Conservation (phyloP, 92 coral and sea anemone genomes). For the Muricea muricata region DNA sequence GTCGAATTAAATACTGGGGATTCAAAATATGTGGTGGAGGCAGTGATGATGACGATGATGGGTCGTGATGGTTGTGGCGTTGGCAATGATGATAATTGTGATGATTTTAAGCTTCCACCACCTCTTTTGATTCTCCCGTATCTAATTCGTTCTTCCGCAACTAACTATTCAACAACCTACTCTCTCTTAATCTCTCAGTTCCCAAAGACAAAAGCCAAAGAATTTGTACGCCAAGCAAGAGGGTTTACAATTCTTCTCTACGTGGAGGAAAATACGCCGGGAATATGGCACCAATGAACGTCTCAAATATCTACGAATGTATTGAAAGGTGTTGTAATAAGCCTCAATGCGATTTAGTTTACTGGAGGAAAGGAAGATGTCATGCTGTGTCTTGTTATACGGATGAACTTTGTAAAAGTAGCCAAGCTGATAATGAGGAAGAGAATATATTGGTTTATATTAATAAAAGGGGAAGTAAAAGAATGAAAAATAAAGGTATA, state of each 20-base stretch:
- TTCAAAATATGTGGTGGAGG: too few species aligned
- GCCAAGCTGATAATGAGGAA: conserved; percentile 56
- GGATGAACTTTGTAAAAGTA: conserved; percentile 91
- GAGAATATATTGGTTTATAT: conserved; percentile 72
- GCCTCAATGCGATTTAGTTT: conserved; percentile 85
- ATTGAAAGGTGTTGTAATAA: conserved; percentile 84
- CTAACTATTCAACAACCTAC: not conserved
- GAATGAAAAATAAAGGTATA: conserved; percentile 87
- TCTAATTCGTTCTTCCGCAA: too few species aligned
- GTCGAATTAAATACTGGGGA: too few species aligned
- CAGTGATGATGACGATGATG: too few species aligned
- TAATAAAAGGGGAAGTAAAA: conserved; percentile 71
- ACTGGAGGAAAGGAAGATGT: conserved; percentile 76
- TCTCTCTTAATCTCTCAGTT: not conserved
- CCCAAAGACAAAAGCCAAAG: conserved; percentile 60
- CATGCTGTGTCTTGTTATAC: conserved; percentile 91
- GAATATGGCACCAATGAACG: conserved; percentile 76
- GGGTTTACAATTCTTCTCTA: conserved; percentile 82
- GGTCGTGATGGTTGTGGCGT: too few species aligned
- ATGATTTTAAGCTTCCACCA: too few species aligned
- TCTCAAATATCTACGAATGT: conserved; percentile 84
- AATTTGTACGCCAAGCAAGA: conserved; percentile 86
- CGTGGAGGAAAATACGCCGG: conserved; percentile 95
- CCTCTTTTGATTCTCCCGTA: too few species aligned
- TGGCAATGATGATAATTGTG: too few species aligned